phyloP scores from a whole-genome alignment of 2,888 invertebrate genomes.

The Oasisia sp. region DNA sequence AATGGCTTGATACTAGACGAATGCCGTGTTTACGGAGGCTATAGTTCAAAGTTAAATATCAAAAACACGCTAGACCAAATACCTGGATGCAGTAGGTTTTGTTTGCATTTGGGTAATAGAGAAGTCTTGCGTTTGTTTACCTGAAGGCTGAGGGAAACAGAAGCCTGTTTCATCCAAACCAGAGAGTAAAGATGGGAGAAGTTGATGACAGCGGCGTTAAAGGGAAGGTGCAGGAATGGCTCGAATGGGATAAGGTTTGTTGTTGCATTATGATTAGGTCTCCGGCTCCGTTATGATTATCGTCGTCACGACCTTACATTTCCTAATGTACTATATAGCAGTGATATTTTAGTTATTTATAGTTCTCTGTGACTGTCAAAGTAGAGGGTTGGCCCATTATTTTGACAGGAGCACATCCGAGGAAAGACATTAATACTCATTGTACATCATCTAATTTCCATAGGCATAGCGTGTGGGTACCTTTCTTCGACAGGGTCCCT shows the following conservation, averaged over 20 bases:
- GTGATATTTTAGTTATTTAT: too few species aligned
- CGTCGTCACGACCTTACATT: too few species aligned
- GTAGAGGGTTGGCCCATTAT: too few species aligned
- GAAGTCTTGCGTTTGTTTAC: not conserved
- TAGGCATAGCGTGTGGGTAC: too few species aligned
- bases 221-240: conserved; percentile 78
- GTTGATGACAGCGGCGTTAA: conserved; percentile 70
- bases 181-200: conserved; percentile 25
- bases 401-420: too few species aligned
- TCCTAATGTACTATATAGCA: too few species aligned
- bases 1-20: not conserved
- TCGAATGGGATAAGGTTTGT: conserved; percentile 78
- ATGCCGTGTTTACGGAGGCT: not conserved
- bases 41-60: not conserved
- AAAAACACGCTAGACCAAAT: not conserved
- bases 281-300: not conserved
- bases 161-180: not conserved
- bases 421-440: too few species aligned
- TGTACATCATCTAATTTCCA: too few species aligned
- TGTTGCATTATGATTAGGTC: not conserved
- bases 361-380: too few species aligned
- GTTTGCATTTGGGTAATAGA: not conserved
- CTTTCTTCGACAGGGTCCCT: too few species aligned
- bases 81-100: not conserved
- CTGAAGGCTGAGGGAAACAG: not conserved